Evolutionary conservation across 2,888 invertebrate genomes (phyloP), one percentile per base, ranked within the genome.

Genomic region (Papilio gigon): DNA sequence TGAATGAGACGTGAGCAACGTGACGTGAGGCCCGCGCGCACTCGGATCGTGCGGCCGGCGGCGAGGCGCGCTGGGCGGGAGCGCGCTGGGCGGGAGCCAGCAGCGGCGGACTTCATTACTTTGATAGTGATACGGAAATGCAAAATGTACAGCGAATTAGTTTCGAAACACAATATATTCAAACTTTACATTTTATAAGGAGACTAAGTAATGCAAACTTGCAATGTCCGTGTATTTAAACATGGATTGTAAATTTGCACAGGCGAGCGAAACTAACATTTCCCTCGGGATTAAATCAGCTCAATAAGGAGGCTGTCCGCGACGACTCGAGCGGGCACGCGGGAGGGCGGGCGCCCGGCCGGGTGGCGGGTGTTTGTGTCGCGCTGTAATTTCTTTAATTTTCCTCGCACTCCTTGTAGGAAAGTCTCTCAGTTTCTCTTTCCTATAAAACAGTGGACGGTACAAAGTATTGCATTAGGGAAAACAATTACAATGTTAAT

Each of bases 211-310:
- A 56, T 56, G 53, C 27, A 56, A 56, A 56, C 25, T 50, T 50
- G 17, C 30, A 56, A 56, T 25, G 53, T 56, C 30, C 30, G 53
- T 56, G 25, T 20, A 56, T 56, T 56, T 56, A 30, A 56, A 56
- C 53, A 30, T 56, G 53, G 30, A 56, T 30, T 56, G 53, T 30
- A 56, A 56, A 56, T 59, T 59, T 59, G 59, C 35, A 59, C 37
- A 59, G 59, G 59, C 22, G 17, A 59, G 59, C 59, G 59, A 35
- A 37, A 22, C 59, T 35, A 37, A 59, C 59, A 59, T 59, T 59
- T 59, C 59, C 59, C 59, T 25, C 22, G 37, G 17, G 37, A 35
- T 59, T 59, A 22, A 37, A 37, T 37, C 59, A 59, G 37, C 37
- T 56, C 53, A 30, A 56, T 30, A 56, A 56, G 53, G 53, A 56